These are phyloP conservation scores for Catocala fraxini DNA, from an alignment of 2,888 invertebrate genomes.

Conservation along the genomic window DNA sequence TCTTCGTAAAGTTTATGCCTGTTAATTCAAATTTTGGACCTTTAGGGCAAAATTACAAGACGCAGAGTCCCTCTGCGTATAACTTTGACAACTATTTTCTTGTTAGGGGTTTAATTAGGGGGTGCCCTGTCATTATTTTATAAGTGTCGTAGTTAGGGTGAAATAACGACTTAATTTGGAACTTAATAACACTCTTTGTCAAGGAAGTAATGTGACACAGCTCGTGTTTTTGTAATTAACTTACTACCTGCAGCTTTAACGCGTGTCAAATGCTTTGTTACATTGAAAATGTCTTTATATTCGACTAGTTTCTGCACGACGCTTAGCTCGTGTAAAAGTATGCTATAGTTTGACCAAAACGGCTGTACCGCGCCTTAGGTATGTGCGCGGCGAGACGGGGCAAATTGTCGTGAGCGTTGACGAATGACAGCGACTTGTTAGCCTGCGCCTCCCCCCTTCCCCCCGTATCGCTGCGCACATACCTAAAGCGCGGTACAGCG, in stretches of 20 bases:
- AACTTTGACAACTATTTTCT: conserved; percentile 46
- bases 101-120: conserved; percentile 44
- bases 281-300: too few relatives aligned
- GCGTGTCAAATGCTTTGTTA: too few relatives aligned
- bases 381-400: too few relatives aligned
- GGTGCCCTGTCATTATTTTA: conserved; percentile 33
- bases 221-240: conserved; percentile 7
- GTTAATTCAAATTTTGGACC: conserved; percentile 36
- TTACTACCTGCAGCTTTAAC: background rate
- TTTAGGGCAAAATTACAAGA: conserved; percentile 35
- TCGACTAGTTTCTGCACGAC: too few relatives aligned
- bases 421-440: too few relatives aligned
- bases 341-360: too few relatives aligned
- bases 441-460: too few relatives aligned
- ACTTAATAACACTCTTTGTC: conserved; percentile 24
- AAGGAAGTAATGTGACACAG: background rate
- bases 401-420: too few relatives aligned
- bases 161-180: conserved; percentile 30
- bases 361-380: too few relatives aligned
- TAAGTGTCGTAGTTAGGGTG: conserved; percentile 21
- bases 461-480: too few relatives aligned
- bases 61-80: background rate
- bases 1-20: conserved; percentile 30
- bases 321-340: too few relatives aligned
- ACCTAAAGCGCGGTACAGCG: too few relatives aligned